Evolutionary conservation across 2,888 invertebrate species (phyloP).

Genomic region (Polymixis lichenea): DNA sequence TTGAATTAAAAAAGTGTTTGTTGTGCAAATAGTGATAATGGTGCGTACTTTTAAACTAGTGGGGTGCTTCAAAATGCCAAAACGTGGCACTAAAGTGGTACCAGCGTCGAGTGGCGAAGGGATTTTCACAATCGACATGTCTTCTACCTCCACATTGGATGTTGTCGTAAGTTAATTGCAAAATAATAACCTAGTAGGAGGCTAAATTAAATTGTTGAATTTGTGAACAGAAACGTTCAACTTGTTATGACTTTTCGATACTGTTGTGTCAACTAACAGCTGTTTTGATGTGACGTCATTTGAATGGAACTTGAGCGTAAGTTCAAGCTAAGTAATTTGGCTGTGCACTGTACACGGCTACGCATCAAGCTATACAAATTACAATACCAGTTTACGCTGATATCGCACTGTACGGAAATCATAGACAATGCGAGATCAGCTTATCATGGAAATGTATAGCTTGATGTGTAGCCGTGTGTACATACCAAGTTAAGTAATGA

Average conservation of each 20-base stretch:
- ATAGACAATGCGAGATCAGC: too few relatives aligned
- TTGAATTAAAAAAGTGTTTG: constrained; percentile 68
- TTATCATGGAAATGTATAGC: too few relatives aligned
- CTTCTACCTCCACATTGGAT: constrained; percentile 84
- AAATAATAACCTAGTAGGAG: constrained; percentile 51
- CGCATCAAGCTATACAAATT: too few relatives aligned
- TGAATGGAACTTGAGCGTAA: constrained; percentile 29
- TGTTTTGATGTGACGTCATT: constrained; percentile 66
- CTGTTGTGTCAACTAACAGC: constrained; percentile 58
- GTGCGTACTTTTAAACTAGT: constrained; percentile 84
- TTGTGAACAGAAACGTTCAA: not conserved
- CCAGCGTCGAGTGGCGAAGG: constrained; percentile 79
- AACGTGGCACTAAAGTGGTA: constrained; percentile 81
- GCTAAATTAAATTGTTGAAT: constrained; percentile 36
- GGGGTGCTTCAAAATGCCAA: constrained; percentile 83
- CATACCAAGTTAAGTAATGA: not conserved
- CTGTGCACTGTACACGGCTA: not conserved
- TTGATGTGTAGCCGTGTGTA: too few relatives aligned
- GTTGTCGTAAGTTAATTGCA: constrained; percentile 80
- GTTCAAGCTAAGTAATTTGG: constrained; percentile 37
- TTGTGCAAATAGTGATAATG: constrained; percentile 72
- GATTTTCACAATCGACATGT: constrained; percentile 84
- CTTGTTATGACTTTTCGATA: constrained; percentile 42
- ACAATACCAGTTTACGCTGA: too few relatives aligned
- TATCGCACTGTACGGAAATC: too few relatives aligned